Conservation (phyloP, 2,113 vertebrate genomes). For the Lamprotornis superbus region DNA sequence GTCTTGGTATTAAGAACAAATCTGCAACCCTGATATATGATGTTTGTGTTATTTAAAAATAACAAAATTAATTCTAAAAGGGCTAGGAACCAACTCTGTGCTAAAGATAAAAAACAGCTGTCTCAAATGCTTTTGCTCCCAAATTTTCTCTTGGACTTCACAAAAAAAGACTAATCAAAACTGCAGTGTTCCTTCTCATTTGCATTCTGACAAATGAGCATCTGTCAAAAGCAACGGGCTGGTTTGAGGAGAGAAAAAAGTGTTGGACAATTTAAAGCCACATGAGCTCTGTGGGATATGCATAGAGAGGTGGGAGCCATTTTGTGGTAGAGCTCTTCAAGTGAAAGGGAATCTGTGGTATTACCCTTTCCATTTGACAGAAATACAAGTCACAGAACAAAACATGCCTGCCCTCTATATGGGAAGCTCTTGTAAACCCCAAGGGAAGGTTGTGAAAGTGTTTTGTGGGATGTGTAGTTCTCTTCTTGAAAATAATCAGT, state of each 20-base stretch:
- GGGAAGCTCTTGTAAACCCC: neutral
- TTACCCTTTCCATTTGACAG: neutral
- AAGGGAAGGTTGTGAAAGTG: neutral
- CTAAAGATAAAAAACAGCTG: neutral
- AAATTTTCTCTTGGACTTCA: neutral
- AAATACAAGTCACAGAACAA: neutral
- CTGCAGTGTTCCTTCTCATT: neutral
- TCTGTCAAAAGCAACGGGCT: neutral
- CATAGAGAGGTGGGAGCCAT: neutral
- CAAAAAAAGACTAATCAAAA: neutral
- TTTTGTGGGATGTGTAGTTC: neutral
- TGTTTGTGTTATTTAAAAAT: neutral
- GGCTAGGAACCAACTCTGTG: neutral
- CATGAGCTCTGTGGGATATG: neutral
- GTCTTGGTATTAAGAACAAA: neutral
- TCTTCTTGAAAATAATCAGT: neutral
- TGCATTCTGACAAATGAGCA: neutral
- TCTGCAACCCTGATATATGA: neutral
- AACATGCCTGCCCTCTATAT: neutral
- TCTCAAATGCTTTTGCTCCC: neutral
- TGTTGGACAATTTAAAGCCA: neutral
- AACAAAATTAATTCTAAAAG: neutral
- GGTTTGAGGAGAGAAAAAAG: accelerated
- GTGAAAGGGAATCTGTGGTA: neutral
- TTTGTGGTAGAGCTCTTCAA: neutral